Evolutionary conservation across 2,113 vertebrate genomes (phyloP).

Genomic region (Merops nubicus): DNA sequence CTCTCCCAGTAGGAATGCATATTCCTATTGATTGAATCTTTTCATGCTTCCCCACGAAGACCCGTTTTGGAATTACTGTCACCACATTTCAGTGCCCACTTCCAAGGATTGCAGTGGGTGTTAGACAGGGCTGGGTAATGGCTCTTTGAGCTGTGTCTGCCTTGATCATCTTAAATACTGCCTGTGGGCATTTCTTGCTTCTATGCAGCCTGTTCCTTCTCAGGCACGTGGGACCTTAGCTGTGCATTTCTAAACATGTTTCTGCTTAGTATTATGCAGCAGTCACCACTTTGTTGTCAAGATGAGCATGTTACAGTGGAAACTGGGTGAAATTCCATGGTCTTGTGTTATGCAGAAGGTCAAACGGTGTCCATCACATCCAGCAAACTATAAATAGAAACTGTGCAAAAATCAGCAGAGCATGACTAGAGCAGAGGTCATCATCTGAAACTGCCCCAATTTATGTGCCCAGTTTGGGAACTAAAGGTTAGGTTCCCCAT

Average conservation of each 20-base stretch:
- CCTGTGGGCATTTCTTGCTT: background rate
- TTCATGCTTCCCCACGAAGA: background rate
- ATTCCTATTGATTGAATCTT: background rate
- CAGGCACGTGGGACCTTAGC: background rate
- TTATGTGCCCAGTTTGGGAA: background rate
- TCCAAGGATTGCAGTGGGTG: background rate
- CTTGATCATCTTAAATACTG: background rate
- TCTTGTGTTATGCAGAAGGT: background rate
- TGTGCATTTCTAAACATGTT: background rate
- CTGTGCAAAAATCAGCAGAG: background rate
- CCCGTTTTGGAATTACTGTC: fast-evolving
- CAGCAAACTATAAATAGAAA: background rate
- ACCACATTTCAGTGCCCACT: background rate
- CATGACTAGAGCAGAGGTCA: background rate
- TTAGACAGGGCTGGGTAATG: background rate
- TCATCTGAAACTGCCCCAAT: background rate
- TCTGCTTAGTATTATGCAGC: background rate
- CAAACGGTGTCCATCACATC: background rate
- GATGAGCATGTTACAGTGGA: background rate
- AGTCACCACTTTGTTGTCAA: background rate
- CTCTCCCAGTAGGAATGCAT: background rate
- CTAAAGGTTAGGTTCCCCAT: background rate
- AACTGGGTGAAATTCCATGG: background rate
- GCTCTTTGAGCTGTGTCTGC: background rate
- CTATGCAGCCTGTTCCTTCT: background rate